Base-by-base conservation (phyloP, 2,888 invertebrate species). In the Lasioglossum marginatum region DNA sequence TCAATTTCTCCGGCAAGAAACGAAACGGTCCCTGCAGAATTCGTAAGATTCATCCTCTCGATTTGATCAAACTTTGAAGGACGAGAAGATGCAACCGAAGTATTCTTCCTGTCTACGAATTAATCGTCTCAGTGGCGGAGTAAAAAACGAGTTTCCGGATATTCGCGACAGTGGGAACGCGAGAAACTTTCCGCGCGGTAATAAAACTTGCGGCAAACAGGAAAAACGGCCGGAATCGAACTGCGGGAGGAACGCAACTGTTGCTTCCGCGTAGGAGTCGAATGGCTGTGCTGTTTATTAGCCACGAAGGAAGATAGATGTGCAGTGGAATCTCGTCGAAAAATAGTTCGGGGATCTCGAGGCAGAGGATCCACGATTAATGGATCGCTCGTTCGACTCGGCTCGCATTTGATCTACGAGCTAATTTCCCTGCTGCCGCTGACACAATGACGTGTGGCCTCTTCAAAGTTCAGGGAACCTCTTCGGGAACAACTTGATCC, bases 221-320 rank as follows among this genome's bases (percentile, higher is more conserved):
- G 68, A 68, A 40, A 68, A 68, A 23, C 34, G 23, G 34, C 6
- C 19, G 40, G 4, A 40, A 68, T 23, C 68, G 68, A 68, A 40
- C 14, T 0, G 23, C 23, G 5, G 31, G 16, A 19, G 6, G 34
- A 31, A 34, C 34, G 34, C 52, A 52, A n/a, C 71, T 76, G 66
- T 78, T 75, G 43, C 77, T 43, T 6, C 43, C 34, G 45, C 43
- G 19, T 8, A 27, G 10, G 34, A 19, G 23, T 45, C 37, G 79
- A 79, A 70, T 34, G n/a, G 34, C 60, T 60, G 60, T 60, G 60
- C 43, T 52, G 77, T 82, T 86, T 78, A 80, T 78, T 77, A 75
- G 40, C 23, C 19, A 23, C 43, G 72, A 76, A 78, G 60, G 60
- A 87, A 87, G 86, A 86, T 78, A 63, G 43, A 86, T 83, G 72